Percentiles rank a stretch among this genome's conserved stretches.
Conservation (phyloP, 2,797 vertebrate species). For the Leptatherina wallacei region DNA sequence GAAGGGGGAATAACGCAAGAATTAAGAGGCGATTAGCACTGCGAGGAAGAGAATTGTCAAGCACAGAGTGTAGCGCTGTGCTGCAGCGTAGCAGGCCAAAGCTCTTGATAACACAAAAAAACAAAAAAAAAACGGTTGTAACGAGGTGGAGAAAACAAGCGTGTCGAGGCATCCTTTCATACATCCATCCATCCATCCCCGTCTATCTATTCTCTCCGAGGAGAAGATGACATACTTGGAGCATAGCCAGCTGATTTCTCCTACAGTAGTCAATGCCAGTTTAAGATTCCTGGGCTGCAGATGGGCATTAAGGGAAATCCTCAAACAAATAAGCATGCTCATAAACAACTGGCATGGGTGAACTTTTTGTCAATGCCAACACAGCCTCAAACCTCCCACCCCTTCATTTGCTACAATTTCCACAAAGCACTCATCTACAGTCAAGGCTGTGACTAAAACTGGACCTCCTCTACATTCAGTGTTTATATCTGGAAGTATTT, state of each 20-base stretch:
- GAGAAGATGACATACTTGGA: slow-evolving; percentile 74
- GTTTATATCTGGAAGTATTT: slow-evolving; percentile 58
- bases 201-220: slow-evolving; percentile 60
- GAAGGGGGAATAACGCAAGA: slow-evolving; percentile 49
- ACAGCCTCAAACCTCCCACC: slow-evolving; percentile 44
- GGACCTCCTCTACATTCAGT: slow-evolving; percentile 44
- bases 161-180: slow-evolving; percentile 67
- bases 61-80: slow-evolving; percentile 48
- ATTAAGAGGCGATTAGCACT: slow-evolving; percentile 69
- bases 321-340: slow-evolving; percentile 71
- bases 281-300: slow-evolving; percentile 64
- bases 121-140: slow-evolving; percentile 66
- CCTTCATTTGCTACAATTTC: slow-evolving; percentile 52
- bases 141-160: slow-evolving; percentile 73
- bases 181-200: slow-evolving; percentile 60
- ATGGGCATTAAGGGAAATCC: slow-evolving; percentile 67
- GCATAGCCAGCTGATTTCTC: slow-evolving; percentile 51
- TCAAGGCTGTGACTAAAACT: slow-evolving; percentile 48
- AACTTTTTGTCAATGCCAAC: slow-evolving; percentile 53
- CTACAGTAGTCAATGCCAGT: slow-evolving; percentile 56
- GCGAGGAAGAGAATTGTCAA: slow-evolving; percentile 52
- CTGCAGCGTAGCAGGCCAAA: slow-evolving; percentile 55
- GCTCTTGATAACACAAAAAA: slow-evolving; percentile 66
- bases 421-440: slow-evolving; percentile 38
- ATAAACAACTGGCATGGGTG: slow-evolving; percentile 60